Percentiles rank a stretch among this genome's conserved stretches.
phyloP scores from a whole-genome alignment of 1,140 invertebrate genomes.

The Matsumurasca onukii region DNA sequence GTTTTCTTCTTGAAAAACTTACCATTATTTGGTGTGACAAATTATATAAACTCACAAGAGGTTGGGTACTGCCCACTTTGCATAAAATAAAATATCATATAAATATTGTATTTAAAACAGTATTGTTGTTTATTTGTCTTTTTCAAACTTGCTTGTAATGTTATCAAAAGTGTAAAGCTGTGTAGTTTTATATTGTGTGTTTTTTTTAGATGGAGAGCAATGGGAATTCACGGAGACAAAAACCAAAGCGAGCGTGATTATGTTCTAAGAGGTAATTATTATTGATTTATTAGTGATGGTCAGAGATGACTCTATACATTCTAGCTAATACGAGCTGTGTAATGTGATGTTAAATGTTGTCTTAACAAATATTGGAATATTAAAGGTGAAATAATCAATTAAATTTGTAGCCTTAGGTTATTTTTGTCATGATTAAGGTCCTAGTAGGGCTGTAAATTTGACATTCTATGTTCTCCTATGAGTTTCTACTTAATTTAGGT shows the following conservation, averaged over 20 bases:
- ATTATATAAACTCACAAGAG: not conserved
- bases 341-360: not conserved
- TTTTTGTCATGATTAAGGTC: not conserved
- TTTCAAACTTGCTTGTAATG: not conserved
- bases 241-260: conserved; percentile 85
- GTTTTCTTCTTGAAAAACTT: not conserved
- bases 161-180: not conserved
- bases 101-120: not conserved
- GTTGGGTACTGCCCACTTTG: too few species aligned
- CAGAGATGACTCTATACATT: too few species aligned
- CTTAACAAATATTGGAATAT: not conserved
- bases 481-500: too few species aligned
- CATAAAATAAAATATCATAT: not conserved
- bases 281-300: too few species aligned
- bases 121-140: not conserved
- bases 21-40: not conserved
- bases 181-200: conserved; percentile 1
- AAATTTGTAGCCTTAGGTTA: not conserved
- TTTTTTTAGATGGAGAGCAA: conserved; percentile 75
- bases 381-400: not conserved
- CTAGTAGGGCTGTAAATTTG: not conserved
- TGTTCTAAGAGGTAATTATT: conserved; percentile 52
- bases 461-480: too few species aligned
- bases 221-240: conserved; percentile 95
- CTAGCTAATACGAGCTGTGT: too few species aligned